Conservation (phyloP, 2,113 vertebrate species). For the Urocitellus parryii region DNA sequence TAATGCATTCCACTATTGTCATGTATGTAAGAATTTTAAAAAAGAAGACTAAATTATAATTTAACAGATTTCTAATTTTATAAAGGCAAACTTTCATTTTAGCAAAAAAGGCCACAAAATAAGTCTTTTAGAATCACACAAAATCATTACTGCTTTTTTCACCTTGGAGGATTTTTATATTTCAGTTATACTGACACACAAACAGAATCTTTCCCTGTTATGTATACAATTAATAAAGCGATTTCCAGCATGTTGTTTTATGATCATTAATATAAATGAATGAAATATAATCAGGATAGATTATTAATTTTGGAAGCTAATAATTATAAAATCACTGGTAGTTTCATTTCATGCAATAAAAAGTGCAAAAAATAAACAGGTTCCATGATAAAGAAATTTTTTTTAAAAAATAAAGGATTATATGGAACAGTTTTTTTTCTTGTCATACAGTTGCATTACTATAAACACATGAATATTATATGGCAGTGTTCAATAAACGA, state of each 20-base stretch:
- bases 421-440: neutral
- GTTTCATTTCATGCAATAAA: slow-evolving; percentile 43
- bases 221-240: slow-evolving; percentile 3
- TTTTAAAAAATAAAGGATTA: neutral
- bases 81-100: slow-evolving; percentile 9
- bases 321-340: neutral
- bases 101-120: neutral
- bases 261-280: slow-evolving; percentile 35
- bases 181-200: neutral
- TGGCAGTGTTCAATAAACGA: neutral
- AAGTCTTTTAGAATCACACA: slow-evolving; percentile 10
- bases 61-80: slow-evolving; percentile 1
- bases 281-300: neutral
- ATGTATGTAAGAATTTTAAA: no score
- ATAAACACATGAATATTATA: neutral
- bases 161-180: neutral
- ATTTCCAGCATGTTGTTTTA: slow-evolving; percentile 33
- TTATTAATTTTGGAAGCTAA: slow-evolving; percentile 39
- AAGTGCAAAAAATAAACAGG: neutral
- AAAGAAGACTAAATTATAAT: neutral
- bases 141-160: neutral
- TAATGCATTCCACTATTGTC: no score
- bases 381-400: neutral
- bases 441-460: neutral
- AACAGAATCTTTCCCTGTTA: neutral